Evolutionary conservation across 2,113 vertebrate genomes (phyloP).

Genomic region (Microtus ochrogaster): DNA sequence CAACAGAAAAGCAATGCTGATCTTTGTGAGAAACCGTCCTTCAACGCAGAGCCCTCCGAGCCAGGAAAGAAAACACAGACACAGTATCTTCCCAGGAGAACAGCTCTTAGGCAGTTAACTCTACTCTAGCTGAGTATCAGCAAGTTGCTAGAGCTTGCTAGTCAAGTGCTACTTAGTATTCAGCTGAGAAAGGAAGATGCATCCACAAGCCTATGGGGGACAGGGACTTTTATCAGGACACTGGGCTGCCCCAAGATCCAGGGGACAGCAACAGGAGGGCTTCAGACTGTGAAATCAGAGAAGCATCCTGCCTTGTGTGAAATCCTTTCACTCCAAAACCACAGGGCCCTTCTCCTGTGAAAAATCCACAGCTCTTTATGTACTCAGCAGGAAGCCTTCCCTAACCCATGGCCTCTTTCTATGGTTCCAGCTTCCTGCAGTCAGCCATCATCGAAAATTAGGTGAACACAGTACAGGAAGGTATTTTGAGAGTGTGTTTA

Average conservation of each 20-base stretch:
- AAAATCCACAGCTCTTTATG: background rate
- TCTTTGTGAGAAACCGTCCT: background rate
- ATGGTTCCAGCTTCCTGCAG: background rate
- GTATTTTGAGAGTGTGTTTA: background rate
- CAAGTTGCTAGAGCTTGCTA: background rate
- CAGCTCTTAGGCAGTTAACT: background rate
- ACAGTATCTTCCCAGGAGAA: background rate
- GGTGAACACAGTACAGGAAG: background rate
- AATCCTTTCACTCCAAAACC: background rate
- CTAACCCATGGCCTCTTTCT: background rate
- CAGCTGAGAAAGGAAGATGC: background rate
- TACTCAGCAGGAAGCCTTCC: background rate
- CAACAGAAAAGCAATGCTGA: background rate
- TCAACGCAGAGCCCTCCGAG: background rate
- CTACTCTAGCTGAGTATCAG: background rate
- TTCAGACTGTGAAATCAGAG: background rate
- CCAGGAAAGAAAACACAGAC: conserved; percentile 1
- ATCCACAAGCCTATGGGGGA: background rate
- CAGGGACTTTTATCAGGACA: background rate
- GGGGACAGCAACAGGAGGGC: rapidly evolving
- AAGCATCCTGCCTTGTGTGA: background rate
- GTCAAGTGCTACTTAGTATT: background rate
- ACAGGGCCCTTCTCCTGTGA: background rate
- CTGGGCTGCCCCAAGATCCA: background rate
- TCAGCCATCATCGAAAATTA: background rate